A percentile compares a stretch with the other conserved stretches of the same genome.
phyloP scores from a whole-genome alignment of 2,113 vertebrate species.

The Podiceps cristatus region DNA sequence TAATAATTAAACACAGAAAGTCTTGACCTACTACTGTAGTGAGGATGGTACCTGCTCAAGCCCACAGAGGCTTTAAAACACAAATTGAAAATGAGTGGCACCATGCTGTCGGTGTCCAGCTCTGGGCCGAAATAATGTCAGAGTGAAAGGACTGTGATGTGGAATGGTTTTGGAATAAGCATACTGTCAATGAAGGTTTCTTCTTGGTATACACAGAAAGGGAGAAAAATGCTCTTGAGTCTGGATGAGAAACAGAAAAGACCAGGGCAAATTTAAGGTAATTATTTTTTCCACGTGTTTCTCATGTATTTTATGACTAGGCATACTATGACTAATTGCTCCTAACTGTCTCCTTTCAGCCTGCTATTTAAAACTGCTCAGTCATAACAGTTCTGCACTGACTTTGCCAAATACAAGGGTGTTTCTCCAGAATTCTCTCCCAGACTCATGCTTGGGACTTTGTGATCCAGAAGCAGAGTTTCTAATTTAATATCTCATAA shows the following conservation, averaged over 20 bases:
- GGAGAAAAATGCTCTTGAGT: background rate
- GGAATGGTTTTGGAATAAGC: background rate
- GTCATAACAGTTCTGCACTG: background rate
- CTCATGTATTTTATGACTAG: background rate
- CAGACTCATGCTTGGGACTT: background rate
- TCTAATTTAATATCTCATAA: background rate
- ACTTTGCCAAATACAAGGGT: background rate
- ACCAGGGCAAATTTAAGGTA: accelerated
- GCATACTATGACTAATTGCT: background rate
- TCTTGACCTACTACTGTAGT: background rate
- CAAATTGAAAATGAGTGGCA: background rate
- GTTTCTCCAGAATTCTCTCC: background rate
- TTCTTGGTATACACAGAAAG: background rate
- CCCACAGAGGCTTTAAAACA: background rate
- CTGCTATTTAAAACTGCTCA: background rate
- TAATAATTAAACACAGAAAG: background rate
- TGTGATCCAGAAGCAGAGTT: background rate
- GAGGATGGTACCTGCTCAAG: background rate
- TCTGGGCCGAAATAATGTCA: background rate
- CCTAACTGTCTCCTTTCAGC: background rate
- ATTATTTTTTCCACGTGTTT: background rate
- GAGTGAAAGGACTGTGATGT: background rate
- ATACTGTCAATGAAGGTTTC: background rate
- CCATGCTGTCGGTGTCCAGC: accelerated
- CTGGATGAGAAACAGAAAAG: background rate